Evolutionary conservation across 2,113 vertebrate species (phyloP), one percentile per base, ranked within the genome.

Genomic region (Prionailurus bengalensis): DNA sequence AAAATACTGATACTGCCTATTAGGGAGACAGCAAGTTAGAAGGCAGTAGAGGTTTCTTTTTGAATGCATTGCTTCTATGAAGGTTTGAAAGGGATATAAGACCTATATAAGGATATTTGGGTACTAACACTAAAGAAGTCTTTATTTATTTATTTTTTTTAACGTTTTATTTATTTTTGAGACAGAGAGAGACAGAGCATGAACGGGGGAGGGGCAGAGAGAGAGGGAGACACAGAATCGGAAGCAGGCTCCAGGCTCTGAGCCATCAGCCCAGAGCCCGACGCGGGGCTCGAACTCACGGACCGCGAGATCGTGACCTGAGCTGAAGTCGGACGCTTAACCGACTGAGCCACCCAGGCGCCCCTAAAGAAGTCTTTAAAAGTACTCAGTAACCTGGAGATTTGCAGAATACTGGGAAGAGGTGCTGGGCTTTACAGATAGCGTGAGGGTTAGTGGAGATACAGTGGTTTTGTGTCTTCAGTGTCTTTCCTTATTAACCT

Each of bases 1-100:
- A 94, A 97, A 96, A 74, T 23, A 71, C 45, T 65, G 55, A 92
- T 76, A 92, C 45, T 89, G 23, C 27, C 17, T 78, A 13, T 65
- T 65, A 79, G 4, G 14, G n/a, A 96, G 94, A 83, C 23, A 81
- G 48, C 36, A 87, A 92, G 87, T 68, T 14, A 87, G 42, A 76
- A 95, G 42, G 68, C 31, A 66, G 27, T 39, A 55, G 66, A 42
- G 2, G 2, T 89, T 89, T 74, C 27, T 66, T 88, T 65, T 14
- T 87, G 80, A 97, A 91, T 15, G 16, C 3, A n/a, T 16, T 82
- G 42, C 21, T 1, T 73, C 2, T 80, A 33, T 21, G 29, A 96
- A 68, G 45, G 7, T 74, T 70, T 97, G 74, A 95, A 88, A 97
- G 55, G 92, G 19, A 71, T 36, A 1, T n/a, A 73, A 58, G 33